These are phyloP conservation scores for Fukomys damarensis DNA, from an alignment of 2,113 vertebrate genomes.

Conservation along the genomic window DNA sequence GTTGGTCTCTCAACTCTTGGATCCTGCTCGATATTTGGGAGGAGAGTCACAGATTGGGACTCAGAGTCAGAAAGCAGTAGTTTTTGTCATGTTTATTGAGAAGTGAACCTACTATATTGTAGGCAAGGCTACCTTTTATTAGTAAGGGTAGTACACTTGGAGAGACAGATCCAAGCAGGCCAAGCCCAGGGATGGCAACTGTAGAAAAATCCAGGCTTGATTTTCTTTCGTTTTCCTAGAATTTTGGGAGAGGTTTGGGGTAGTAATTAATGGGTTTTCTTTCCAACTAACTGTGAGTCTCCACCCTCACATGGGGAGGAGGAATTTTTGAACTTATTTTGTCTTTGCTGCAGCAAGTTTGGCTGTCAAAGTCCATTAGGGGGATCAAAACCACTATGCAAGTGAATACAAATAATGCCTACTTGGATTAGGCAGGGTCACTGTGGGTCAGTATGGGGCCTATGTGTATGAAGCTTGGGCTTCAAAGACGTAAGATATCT, in stretches of 20 bases:
- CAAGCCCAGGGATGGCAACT: not conserved
- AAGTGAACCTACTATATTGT: not conserved
- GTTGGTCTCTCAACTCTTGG: not conserved
- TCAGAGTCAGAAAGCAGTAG: not conserved
- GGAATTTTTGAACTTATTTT: not conserved
- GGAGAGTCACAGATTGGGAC: not conserved
- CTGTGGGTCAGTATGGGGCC: not conserved
- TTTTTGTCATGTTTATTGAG: not conserved
- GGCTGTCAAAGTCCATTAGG: not conserved
- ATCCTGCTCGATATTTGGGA: not conserved
- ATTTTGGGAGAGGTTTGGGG: not conserved
- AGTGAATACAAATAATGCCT: not conserved
- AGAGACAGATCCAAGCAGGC: not conserved
- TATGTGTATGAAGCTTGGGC: not conserved
- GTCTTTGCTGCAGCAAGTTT: not conserved
- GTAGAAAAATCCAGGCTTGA: not conserved
- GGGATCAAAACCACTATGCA: not conserved
- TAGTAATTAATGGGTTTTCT: not conserved
- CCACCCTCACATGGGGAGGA: not conserved
- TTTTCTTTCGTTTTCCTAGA: not conserved
- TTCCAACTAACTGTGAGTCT: not conserved
- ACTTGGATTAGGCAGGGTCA: not conserved
- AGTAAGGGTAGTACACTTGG: not conserved
- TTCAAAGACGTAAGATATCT: not conserved
- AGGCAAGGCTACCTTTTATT: not conserved